Evolutionary conservation across 2,113 vertebrate species (phyloP).

Genomic region (Protobothrops mucrosquamatus): DNA sequence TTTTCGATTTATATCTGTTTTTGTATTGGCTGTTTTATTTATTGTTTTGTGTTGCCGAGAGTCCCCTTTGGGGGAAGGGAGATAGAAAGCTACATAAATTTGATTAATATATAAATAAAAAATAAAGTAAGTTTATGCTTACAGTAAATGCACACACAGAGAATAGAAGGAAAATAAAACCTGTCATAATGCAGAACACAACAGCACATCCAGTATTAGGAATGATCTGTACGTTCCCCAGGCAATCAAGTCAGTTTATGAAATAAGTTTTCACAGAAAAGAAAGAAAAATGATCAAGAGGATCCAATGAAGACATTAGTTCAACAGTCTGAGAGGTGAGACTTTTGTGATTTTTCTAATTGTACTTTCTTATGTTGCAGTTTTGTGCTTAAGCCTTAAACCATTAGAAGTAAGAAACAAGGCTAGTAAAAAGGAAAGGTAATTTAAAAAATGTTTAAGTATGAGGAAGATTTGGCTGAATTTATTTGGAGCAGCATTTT

Average conservation of each 20-base stretch:
- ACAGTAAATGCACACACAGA: not conserved
- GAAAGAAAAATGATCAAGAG: not conserved
- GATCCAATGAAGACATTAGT: not conserved
- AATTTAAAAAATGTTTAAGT: not conserved
- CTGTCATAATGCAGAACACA: conserved; percentile 1
- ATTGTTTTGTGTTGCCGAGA: not conserved
- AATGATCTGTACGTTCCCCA: not conserved
- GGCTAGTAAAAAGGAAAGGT: not conserved
- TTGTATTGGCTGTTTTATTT: not conserved
- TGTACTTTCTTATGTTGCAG: not conserved
- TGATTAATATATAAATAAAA: not conserved
- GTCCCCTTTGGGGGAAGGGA: not conserved
- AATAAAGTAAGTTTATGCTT: not conserved
- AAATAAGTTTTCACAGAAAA: not conserved
- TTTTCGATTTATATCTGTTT: not conserved
- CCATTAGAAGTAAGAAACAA: not conserved
- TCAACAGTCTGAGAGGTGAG: not conserved
- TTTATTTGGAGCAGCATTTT: not conserved
- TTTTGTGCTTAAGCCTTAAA: not conserved
- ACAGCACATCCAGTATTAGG: not conserved
- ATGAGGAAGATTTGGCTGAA: not conserved
- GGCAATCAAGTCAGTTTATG: not conserved
- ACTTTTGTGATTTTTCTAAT: not conserved
- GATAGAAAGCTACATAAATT: not conserved
- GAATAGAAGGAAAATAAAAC: conserved; percentile 1